Evolutionary conservation across 2,888 invertebrate species (phyloP), one percentile per base, ranked within the genome.

Genomic region (Liopterus haemorrhoidalis): DNA sequence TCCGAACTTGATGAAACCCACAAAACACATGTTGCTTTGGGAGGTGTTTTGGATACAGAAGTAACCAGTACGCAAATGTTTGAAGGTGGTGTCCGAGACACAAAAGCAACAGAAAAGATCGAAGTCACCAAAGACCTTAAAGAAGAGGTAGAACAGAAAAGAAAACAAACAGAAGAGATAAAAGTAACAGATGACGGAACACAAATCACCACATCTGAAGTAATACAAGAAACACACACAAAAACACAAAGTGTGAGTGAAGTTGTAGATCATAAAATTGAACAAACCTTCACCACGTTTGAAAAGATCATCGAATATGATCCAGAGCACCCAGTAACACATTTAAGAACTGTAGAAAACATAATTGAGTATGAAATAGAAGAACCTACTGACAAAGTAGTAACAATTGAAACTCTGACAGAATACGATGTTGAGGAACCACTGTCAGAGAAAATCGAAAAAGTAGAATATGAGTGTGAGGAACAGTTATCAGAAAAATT

Each of bases 111-210:
- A n/a, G 41, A 42, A 35, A 49, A 48, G n/a, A 47, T 47, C 9
- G 44, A 51, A 43, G 46, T 44, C 3, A 35, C 15, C 6, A 61
- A 61, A 47, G 30, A 47, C 12, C 46, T 38, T 19, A 46, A 51
- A 38, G 48, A 54, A 48, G 48, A 50, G 41, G 42, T 52, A 33
- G 50, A 49, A 21, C 35, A 49, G 8, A 49, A 50, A 38, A 50
- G 50, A 43, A 52, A 54, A 24, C 49, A 53, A 43, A 55, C 49
- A n/a, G 59, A 56, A 44, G 58, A 59, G 49, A 54, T 50, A 35
- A 62, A 55, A 53, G 49, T 55, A 11, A 48, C 46, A 14, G 58
- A 57, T 9, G 63, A 61, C 45, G 56, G 57, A 5, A 50, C 44
- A 20, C 41, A 45, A 33, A 24, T 33, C 15, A 32, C 27, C 9